Evolutionary conservation across 2,113 vertebrate species (phyloP).

Genomic region (Menura novaehollandiae): DNA sequence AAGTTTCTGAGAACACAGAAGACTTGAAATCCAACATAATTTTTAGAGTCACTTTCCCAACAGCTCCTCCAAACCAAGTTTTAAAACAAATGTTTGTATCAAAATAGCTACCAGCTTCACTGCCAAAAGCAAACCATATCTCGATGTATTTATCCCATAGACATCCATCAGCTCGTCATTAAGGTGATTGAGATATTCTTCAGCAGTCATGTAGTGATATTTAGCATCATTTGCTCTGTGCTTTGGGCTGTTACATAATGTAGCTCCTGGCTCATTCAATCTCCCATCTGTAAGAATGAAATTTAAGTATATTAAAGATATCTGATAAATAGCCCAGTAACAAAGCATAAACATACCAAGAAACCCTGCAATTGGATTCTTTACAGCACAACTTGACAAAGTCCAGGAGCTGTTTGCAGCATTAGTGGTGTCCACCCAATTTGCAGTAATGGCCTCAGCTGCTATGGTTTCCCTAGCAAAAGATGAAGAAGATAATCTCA

Average conservation of each 20-base stretch:
- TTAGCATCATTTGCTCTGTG: not conserved
- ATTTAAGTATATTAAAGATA: not conserved
- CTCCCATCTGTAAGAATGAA: not conserved
- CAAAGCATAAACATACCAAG: not conserved
- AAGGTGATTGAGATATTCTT: slow-evolving; percentile 64
- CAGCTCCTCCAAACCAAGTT: not conserved
- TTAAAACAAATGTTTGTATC: not conserved
- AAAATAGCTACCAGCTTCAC: not conserved
- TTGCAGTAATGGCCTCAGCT: not conserved
- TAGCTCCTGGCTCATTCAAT: not conserved
- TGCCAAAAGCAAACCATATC: not conserved
- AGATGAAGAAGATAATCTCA: not conserved
- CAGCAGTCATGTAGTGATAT: slow-evolving; percentile 37
- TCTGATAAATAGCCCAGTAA: not conserved
- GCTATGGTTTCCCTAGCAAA: not conserved
- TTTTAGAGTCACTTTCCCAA: not conserved
- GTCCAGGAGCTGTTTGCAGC: not conserved
- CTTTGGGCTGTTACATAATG: not conserved
- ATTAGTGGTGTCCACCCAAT: not conserved
- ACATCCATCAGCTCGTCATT: slow-evolving; percentile 56
- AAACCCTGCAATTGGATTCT: not conserved
- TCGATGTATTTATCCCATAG: slow-evolving; percentile 36
- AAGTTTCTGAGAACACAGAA: not conserved
- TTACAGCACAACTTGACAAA: not conserved
- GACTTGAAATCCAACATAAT: not conserved